phyloP scores from a whole-genome alignment of 2,888 invertebrate genomes.

The Elegia similella region DNA sequence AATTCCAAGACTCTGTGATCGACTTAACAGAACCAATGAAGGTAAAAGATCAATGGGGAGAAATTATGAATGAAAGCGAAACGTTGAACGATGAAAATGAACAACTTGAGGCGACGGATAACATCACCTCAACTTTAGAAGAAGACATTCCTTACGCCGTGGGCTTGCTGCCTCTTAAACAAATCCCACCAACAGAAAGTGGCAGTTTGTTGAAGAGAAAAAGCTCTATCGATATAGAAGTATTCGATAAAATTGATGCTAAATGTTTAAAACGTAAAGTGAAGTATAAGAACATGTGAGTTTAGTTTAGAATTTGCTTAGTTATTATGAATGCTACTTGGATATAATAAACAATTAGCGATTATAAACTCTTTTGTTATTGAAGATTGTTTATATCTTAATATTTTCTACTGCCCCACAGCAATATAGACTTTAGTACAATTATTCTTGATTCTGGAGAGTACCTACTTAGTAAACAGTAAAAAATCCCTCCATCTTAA shows the following conservation, averaged over 20 bases:
- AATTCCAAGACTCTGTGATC: slow-evolving; percentile 42
- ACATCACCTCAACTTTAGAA: slow-evolving; percentile 40
- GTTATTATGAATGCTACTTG: background rate
- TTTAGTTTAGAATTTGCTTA: background rate
- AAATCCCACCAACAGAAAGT: slow-evolving; percentile 47
- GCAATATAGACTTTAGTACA: no score
- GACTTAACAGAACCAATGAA: slow-evolving; percentile 47
- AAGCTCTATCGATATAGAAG: slow-evolving; percentile 43
- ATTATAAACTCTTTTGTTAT: background rate
- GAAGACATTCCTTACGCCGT: slow-evolving; percentile 73
- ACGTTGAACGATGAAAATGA: slow-evolving; percentile 49
- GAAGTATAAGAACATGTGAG: slow-evolving; percentile 64
- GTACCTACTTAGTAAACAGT: no score
- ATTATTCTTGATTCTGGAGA: no score
- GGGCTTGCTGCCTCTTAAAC: slow-evolving; percentile 65
- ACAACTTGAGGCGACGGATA: slow-evolving; percentile 29
- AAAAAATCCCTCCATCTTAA: no score
- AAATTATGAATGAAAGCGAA: slow-evolving; percentile 36
- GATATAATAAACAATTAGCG: background rate
- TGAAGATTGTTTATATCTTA: background rate
- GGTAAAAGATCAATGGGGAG: slow-evolving; percentile 45
- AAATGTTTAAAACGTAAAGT: slow-evolving; percentile 72
- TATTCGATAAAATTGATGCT: slow-evolving; percentile 55
- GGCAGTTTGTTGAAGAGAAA: slow-evolving; percentile 53
- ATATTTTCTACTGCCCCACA: no score